phyloP scores from a whole-genome alignment of 2,888 invertebrate genomes.

The Ectemnius continuus region DNA sequence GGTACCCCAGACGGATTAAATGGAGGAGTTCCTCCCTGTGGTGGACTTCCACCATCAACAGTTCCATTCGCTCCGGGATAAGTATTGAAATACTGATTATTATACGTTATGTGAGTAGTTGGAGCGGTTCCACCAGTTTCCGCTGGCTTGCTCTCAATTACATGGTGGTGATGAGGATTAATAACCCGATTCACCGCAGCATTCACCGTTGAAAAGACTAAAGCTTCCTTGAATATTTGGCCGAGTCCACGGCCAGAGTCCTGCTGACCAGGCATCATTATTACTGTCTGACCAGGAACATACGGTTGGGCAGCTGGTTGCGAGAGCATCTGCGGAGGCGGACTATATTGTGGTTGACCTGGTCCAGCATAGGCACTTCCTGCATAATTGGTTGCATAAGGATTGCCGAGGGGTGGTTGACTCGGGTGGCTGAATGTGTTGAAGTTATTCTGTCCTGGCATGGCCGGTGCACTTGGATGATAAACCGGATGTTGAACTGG shows the following conservation, averaged over 20 bases:
- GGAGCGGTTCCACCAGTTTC: conserved; percentile 14
- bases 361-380: conserved; percentile 39
- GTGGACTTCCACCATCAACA: neutral
- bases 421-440: conserved; percentile 16
- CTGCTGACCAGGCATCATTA: conserved; percentile 53
- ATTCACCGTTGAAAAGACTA: conserved; percentile 64
- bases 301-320: conserved; percentile 63
- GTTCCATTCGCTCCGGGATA: conserved; percentile 23
- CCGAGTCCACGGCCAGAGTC: conserved; percentile 60
- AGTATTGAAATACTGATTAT: conserved; percentile 61
- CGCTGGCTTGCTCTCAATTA: conserved; percentile 19
- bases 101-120: conserved; percentile 61
- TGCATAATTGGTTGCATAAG: conserved; percentile 53
- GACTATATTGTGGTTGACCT: conserved; percentile 54
- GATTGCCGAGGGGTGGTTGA: conserved; percentile 54
- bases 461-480: neutral
- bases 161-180: conserved; percentile 54
- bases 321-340: conserved; percentile 53
- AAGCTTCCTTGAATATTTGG: conserved; percentile 64
- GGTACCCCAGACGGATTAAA: conserved; percentile 14
- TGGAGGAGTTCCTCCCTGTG: conserved; percentile 12
- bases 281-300: conserved; percentile 62
- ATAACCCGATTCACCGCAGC: conserved; percentile 65
- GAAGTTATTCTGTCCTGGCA: neutral
- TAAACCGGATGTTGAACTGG: conserved; percentile 3